A percentile compares a stretch with the other conserved stretches of the same genome.
These are phyloP conservation scores for Ginglymostoma cirratum DNA, from an alignment of 2,113 vertebrate species.

Conservation along the genomic window DNA sequence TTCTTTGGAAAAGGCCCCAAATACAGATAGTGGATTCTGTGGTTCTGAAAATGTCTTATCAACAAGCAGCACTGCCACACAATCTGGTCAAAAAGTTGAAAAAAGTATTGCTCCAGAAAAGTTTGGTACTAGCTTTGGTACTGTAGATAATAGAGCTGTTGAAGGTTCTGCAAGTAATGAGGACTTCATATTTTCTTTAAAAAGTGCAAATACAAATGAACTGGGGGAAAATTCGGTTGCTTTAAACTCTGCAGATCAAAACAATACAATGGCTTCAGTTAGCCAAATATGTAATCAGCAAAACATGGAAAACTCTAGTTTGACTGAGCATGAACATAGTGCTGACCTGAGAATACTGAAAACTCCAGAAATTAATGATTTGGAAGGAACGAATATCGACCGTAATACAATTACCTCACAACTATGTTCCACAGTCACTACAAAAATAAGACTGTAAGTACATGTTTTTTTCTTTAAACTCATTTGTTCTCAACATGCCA, in stretches of 20 bases:
- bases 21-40: neutral
- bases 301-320: neutral
- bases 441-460: slow-evolving; percentile 21
- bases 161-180: neutral
- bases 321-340: neutral
- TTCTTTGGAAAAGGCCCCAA: neutral
- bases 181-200: neutral
- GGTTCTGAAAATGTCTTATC: neutral
- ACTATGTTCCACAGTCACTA: neutral
- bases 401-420: neutral
- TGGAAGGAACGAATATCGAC: neutral
- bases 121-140: neutral
- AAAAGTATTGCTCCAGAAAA: neutral
- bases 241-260: neutral
- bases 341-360: neutral
- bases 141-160: neutral
- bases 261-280: neutral
- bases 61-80: neutral
- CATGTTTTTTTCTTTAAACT: neutral
- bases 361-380: neutral
- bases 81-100: neutral
- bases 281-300: neutral
- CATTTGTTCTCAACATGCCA: neutral
- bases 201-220: neutral
- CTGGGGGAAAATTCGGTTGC: too few relatives aligned